Evolutionary conservation across 1,140 invertebrate genomes (phyloP).

Genomic region (Drosophila jambulina): DNA sequence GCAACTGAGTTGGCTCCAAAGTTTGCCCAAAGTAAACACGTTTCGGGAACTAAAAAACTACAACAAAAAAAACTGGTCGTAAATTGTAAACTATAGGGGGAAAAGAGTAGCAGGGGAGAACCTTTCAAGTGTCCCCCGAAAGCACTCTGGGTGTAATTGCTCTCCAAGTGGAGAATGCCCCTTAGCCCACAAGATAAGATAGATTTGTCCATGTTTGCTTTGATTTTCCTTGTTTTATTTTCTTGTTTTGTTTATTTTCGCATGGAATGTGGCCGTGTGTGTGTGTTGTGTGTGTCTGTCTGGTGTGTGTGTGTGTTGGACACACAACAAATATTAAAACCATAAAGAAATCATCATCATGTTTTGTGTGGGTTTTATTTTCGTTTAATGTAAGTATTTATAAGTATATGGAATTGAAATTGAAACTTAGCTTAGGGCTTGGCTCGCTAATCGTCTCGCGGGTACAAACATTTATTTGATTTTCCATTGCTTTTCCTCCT

Average conservation of each 20-base stretch:
- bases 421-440: slow-evolving; percentile 49
- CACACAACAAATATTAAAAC: slow-evolving; percentile 52
- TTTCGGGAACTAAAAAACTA: slow-evolving; percentile 9
- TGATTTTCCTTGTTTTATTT: slow-evolving; percentile 44
- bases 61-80: slow-evolving; percentile 7
- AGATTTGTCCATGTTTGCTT: slow-evolving; percentile 30
- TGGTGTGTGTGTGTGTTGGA: slow-evolving; percentile 49
- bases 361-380: slow-evolving; percentile 42
- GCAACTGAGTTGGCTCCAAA: slow-evolving; percentile 5
- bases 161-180: background rate
- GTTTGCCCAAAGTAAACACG: slow-evolving; percentile 32
- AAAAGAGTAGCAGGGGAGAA: background rate
- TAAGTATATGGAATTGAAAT: slow-evolving; percentile 56
- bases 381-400: slow-evolving; percentile 51
- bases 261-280: slow-evolving; percentile 58
- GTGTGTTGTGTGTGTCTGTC: slow-evolving; percentile 27
- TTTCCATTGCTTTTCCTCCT: slow-evolving; percentile 35
- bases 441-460: slow-evolving; percentile 31
- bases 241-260: slow-evolving; percentile 47
- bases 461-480: slow-evolving; percentile 53
- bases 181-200: slow-evolving; percentile 23
- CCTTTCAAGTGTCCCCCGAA: slow-evolving; percentile 22
- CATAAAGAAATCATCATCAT: slow-evolving; percentile 47
- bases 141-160: background rate
- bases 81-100: slow-evolving; percentile 22